Base-by-base conservation (phyloP, 2,113 vertebrate species). In the Anhinga anhinga region DNA sequence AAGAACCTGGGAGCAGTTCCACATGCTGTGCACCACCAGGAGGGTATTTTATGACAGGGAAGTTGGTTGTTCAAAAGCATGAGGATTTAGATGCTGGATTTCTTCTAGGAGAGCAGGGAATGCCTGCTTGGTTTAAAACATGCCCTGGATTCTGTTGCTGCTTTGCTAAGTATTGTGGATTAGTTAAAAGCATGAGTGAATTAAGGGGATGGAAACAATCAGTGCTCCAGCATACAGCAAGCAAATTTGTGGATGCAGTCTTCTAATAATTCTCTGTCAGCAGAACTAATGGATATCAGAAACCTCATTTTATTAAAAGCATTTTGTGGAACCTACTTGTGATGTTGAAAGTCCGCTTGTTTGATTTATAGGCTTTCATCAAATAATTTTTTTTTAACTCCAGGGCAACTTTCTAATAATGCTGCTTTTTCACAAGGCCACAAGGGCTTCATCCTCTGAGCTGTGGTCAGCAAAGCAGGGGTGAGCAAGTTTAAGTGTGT, bases 261-360 rank as follows among this genome's bases (percentile, higher is more conserved):
- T 71, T 95, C 88, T 82, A 85, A 55, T 69, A 90, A 86, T 53
- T 94, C 84, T 45, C 66, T 84, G 56, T 69, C 80, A 89, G 65
- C 73, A 95, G 73, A 82, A 89, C 77, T 87, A 82, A 95, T 23
- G 70, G 77, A 65, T 73, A 58, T 61, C 58, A 84, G 73, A 63
- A 91, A 69, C 82, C 79, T 92, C 56, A 91, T 80, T 96, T 82
- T 63, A 82, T 87, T 91, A 89, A 97, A 94, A 95, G 86, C 84
- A 34, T 42, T 91, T 82, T 74, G 88, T 82, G 80, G 62, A 93
- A 91, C 49, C 22, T 53, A 74, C 80, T 86, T 45, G 79, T 80
- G 80, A 89, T 42, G 34, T n/a, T 79, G 58, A 56, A 81, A 93
- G 66, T 63, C 81, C 1, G 2, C 44, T 72, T 56, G 53, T 47